Evolutionary conservation across 1,140 invertebrate genomes (phyloP).

Genomic region (Meloidogyne floridensis): DNA sequence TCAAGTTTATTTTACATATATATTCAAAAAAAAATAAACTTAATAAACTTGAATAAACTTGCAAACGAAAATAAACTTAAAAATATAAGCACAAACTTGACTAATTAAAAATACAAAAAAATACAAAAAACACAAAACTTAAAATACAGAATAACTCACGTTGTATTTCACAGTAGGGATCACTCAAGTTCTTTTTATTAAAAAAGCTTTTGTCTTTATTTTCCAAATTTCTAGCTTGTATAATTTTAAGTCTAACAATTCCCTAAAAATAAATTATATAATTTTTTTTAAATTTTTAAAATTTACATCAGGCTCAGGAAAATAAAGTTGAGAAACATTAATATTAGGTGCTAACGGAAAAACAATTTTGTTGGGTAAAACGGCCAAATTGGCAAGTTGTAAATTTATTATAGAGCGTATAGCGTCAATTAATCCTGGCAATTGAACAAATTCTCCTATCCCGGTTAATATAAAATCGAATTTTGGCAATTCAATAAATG

Average conservation of each 20-base stretch:
- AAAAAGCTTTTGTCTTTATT: conserved; percentile 61
- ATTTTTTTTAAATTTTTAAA: not conserved
- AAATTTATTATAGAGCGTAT: conserved; percentile 54
- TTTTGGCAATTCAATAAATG: conserved; percentile 64
- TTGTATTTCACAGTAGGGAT: conserved; percentile 64
- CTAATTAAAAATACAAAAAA: not conserved
- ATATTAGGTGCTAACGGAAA: conserved; percentile 61
- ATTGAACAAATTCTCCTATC: conserved; percentile 65
- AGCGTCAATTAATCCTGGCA: conserved; percentile 61
- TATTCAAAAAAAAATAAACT: not conserved
- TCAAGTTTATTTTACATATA: too few relatives aligned
- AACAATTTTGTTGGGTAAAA: conserved; percentile 64
- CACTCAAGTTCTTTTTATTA: conserved; percentile 56
- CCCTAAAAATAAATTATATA: conserved; percentile 38
- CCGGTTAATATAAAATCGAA: conserved; percentile 63
- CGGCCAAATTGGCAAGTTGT: conserved; percentile 58
- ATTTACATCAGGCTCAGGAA: conserved; percentile 64
- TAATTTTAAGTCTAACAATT: conserved; percentile 61
- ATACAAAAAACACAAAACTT: not conserved
- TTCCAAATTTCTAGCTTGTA: conserved; percentile 63
- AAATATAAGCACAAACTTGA: not conserved
- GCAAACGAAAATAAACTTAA: too few relatives aligned
- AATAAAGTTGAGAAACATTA: conserved; percentile 61
- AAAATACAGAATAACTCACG: conserved; percentile 32
- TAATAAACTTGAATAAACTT: not conserved